Conservation (phyloP, 2,888 invertebrate species). For the Tipula vernalis region DNA sequence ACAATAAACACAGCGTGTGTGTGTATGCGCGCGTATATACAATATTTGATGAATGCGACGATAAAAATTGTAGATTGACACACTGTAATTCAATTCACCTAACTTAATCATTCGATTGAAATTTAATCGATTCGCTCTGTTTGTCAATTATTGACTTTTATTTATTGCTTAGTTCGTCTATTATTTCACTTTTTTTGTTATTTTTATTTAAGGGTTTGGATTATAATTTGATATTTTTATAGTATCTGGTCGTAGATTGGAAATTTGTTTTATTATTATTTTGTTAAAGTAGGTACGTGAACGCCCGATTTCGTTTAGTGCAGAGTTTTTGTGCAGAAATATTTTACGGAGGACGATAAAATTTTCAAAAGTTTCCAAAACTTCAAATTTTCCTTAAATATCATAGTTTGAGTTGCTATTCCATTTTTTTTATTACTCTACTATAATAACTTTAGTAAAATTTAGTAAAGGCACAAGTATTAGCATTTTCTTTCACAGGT, state of each 20-base stretch:
- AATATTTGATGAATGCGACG: background rate
- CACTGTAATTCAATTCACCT: slow-evolving; percentile 4
- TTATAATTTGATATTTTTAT: background rate
- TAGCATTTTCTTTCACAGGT: no score
- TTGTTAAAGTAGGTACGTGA: background rate
- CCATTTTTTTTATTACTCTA: no score
- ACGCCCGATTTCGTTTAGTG: background rate
- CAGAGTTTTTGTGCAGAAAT: no score
- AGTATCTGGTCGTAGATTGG: background rate
- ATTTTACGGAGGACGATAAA: no score
- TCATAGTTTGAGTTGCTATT: no score
- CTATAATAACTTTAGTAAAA: no score
- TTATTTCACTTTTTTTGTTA: background rate
- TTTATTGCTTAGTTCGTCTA: background rate
- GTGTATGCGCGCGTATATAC: background rate
- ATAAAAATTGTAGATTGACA: background rate
- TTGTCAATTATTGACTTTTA: background rate
- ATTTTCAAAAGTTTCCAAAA: no score
- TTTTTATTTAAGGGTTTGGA: background rate
- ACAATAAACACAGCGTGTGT: background rate
- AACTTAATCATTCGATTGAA: background rate
- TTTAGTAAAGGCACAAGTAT: no score
- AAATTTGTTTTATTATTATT: background rate
- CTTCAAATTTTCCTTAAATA: no score
- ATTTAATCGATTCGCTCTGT: slow-evolving; percentile 4